Evolutionary conservation across 1,140 invertebrate genomes (phyloP), one percentile per base, ranked within the genome.

Genomic region (Belonocnema kinseyi): DNA sequence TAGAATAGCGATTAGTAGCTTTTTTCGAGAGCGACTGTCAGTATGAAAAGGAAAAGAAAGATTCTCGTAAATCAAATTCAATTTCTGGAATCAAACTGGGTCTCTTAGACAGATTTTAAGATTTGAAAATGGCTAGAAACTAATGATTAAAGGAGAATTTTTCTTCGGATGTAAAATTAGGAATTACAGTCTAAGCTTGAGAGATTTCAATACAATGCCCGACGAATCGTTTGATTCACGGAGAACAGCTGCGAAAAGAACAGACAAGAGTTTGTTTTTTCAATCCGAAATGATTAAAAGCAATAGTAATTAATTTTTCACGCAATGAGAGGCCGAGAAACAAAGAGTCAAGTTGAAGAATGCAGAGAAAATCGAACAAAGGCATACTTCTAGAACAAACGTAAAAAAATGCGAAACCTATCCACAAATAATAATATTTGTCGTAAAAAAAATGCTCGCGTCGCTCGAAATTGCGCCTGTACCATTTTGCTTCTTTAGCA

Each of bases 401-500:
- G 40, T 10, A 40, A 46, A 66, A 61, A 33, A 66, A 66, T 66
- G 26, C 13, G 33, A 66, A 66, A 66, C 13, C 61, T 66, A 66
- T 21, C 61, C n/a, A 66, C 40, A 2, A 46, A 11, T 46, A 58
- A 66, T 66, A 16, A 66, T 66, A 66, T 40, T 66, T 16, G 12
- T 14, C n/a, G 54, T 75, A 70, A 66, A 79, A 82, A 78, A 85
- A 87, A 89, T 87, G 85, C 85, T 88, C 84, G 85, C 86, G 85
- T 89, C 86, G 87, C 85, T 89, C 85, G 89, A 90, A 87, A 88
- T 90, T 90, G 89, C 89, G 89, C 89, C 88, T 90, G 88, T 90
- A 91, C 86, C 86, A 91, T 90, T 90, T 90, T 90, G 90, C 90
- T 91, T 91, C 85, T 88, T 90, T 91, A 91, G 89, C 90, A 91